Evolutionary conservation across 2,797 vertebrate genomes (phyloP).

Genomic region (Heteromormyrus szaboi): DNA sequence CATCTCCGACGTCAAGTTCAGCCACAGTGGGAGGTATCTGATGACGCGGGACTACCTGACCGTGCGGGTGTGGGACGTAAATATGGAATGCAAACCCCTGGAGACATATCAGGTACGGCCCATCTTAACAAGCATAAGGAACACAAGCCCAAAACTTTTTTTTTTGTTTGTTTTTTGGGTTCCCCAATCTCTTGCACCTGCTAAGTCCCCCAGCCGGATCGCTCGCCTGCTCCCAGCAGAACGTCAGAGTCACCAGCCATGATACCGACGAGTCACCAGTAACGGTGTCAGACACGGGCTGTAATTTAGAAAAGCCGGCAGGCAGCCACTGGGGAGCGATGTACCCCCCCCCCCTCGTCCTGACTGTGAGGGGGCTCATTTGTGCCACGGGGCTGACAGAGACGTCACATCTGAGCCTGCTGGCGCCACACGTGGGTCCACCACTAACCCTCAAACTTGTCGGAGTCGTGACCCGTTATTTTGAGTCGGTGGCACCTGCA

Average conservation of each 20-base stretch:
- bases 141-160: background rate
- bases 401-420: background rate
- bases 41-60: constrained; percentile 86
- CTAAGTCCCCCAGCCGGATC: background rate
- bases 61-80: constrained; percentile 82
- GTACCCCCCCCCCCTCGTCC: background rate
- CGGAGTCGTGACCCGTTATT: background rate
- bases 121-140: background rate
- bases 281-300: background rate
- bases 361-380: background rate
- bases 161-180: background rate
- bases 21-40: constrained; percentile 80
- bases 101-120: constrained; percentile 77
- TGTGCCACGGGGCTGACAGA: background rate
- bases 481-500: background rate
- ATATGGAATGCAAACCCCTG: constrained; percentile 81
- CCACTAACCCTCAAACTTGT: background rate
- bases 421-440: background rate
- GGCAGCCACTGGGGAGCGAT: background rate
- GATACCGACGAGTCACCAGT: background rate
- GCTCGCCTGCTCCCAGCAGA: background rate
- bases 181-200: background rate
- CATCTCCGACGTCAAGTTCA: constrained; percentile 84
- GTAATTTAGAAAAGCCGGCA: background rate
- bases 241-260: background rate